Evolutionary conservation across 2,797 vertebrate species (phyloP).

Genomic region (Gorsachius magnificus): DNA sequence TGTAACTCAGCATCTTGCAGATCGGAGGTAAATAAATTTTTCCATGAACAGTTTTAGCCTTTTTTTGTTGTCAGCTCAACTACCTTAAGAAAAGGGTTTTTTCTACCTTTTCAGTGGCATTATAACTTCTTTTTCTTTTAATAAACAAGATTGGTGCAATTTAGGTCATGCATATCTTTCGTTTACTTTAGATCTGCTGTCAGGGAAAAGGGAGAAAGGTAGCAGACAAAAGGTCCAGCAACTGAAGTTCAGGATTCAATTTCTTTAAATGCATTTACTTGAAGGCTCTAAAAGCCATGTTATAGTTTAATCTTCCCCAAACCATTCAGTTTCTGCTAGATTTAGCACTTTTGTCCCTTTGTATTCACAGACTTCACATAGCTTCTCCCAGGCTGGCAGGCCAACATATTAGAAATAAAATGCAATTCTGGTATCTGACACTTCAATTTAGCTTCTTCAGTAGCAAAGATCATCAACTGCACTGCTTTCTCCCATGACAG

Average conservation of each 20-base stretch:
- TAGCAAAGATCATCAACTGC: slow-evolving; percentile 77
- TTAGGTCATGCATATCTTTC: neutral
- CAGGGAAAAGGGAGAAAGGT: neutral
- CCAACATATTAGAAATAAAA: slow-evolving; percentile 84
- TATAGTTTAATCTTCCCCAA: slow-evolving; percentile 60
- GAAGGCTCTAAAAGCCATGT: slow-evolving; percentile 32
- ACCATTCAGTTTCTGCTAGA: slow-evolving; percentile 52
- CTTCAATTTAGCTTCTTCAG: slow-evolving; percentile 80
- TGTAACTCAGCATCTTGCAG: neutral
- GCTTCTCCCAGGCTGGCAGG: slow-evolving; percentile 76
- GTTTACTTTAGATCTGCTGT: neutral
- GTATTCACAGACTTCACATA: slow-evolving; percentile 64
- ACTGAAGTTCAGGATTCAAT: slow-evolving; percentile 7
- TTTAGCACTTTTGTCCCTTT: slow-evolving; percentile 74
- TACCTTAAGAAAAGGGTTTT: neutral
- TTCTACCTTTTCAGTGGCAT: neutral
- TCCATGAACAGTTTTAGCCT: neutral
- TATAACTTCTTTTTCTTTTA: neutral
- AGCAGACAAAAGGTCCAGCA: neutral
- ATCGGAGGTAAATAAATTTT: neutral
- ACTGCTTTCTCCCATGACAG: slow-evolving; percentile 75
- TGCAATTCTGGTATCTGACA: slow-evolving; percentile 80
- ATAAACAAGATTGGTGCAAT: neutral
- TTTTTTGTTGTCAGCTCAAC: neutral
- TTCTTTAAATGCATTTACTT: slow-evolving; percentile 55